Conservation (phyloP, 2,113 vertebrate genomes). For the Siphamia tubifer region DNA sequence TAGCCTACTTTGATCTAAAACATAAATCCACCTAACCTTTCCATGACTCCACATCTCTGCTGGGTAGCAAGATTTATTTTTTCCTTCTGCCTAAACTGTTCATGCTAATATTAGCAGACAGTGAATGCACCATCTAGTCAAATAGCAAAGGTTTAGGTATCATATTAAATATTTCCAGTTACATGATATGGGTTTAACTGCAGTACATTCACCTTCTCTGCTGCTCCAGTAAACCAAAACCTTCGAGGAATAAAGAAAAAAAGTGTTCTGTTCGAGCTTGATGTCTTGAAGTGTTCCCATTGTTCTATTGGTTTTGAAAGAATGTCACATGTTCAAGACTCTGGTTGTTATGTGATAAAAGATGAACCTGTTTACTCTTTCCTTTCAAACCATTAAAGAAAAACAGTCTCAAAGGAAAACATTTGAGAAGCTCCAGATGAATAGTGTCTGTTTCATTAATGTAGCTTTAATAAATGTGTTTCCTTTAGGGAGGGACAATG, state of each 20-base stretch:
- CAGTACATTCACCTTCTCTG: background rate
- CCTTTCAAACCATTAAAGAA: no score
- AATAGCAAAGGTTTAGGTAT: conserved; percentile 2
- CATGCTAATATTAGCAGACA: background rate
- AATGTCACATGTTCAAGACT: background rate
- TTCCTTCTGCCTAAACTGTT: conserved; percentile 6
- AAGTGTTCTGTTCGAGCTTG: no score
- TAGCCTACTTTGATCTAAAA: conserved; percentile 1
- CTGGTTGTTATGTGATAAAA: background rate
- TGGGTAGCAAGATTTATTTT: conserved; percentile 4
- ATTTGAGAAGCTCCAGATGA: no score
- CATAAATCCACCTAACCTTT: conserved; percentile 1
- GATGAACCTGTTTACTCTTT: no score
- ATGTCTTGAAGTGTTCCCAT: background rate
- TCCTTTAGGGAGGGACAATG: conserved; percentile 89
- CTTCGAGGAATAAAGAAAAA: background rate
- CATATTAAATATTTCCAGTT: conserved; percentile 9
- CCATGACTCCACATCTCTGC: background rate
- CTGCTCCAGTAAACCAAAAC: background rate
- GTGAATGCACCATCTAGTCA: background rate
- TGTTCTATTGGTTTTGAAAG: background rate
- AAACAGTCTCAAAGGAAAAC: no score
- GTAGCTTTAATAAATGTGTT: background rate
- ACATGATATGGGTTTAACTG: background rate
- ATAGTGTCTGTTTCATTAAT: background rate